Evolutionary conservation across 2,888 invertebrate species (phyloP).

Genomic region (Siphlonurus alternatus): DNA sequence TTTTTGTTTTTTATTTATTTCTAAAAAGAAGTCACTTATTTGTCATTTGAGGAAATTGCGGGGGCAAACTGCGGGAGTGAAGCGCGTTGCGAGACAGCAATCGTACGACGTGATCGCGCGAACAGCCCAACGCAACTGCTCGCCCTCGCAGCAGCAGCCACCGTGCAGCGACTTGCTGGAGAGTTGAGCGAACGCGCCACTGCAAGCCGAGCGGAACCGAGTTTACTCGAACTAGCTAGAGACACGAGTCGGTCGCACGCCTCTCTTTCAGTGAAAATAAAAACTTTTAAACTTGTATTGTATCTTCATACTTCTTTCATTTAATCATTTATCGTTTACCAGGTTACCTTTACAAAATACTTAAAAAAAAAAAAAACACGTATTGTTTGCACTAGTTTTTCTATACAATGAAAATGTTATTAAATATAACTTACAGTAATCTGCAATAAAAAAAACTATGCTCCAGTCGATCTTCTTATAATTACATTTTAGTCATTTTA

Average conservation of each 20-base stretch:
- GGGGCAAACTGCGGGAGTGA: background rate
- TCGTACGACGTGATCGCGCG: background rate
- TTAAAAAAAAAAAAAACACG: too few relatives aligned
- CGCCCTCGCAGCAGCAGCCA: background rate
- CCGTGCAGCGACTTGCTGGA: background rate
- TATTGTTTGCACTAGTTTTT: too few relatives aligned
- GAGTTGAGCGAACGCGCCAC: background rate
- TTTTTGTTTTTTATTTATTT: too few relatives aligned
- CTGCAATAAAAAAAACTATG: too few relatives aligned
- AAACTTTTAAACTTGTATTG: background rate
- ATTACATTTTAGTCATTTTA: too few relatives aligned
- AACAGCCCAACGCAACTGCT: background rate
- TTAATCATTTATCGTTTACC: too few relatives aligned
- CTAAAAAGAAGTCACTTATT: too few relatives aligned
- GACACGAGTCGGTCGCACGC: background rate
- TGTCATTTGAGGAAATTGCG: too few relatives aligned
- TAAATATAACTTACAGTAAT: too few relatives aligned
- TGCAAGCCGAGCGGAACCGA: background rate
- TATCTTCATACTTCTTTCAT: background rate
- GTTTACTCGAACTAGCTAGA: background rate
- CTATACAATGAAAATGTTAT: too few relatives aligned
- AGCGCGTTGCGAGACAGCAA: background rate
- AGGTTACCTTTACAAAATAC: too few relatives aligned
- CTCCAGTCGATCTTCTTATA: too few relatives aligned
- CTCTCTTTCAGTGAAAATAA: background rate